Evolutionary conservation across 2,797 vertebrate genomes (phyloP).

Genomic region (Lagodon rhomboides): DNA sequence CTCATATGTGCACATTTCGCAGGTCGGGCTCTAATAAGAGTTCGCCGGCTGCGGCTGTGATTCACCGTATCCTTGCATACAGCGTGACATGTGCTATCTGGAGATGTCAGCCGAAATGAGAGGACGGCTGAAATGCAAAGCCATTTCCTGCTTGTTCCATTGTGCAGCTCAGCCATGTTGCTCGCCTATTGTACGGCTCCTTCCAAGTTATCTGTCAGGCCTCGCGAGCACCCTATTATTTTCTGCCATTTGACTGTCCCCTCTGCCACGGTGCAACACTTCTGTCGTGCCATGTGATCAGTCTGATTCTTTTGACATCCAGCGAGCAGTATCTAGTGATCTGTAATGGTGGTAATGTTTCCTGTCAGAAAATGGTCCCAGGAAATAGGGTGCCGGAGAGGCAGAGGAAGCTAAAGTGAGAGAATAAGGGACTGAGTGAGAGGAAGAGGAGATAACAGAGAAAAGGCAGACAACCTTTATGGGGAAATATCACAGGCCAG

Average conservation of each 20-base stretch:
- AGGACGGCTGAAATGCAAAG: constrained; percentile 74
- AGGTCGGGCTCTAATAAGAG: constrained; percentile 50
- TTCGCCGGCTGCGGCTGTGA: constrained; percentile 48
- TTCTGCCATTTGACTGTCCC: constrained; percentile 83
- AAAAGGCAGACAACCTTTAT: constrained; percentile 62
- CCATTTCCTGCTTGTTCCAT: constrained; percentile 78
- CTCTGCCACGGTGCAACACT: constrained; percentile 73
- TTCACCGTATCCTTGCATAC: constrained; percentile 55
- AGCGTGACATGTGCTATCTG: constrained; percentile 71
- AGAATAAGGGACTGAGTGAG: constrained; percentile 59
- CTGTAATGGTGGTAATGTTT: constrained; percentile 83
- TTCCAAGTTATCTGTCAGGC: constrained; percentile 83
- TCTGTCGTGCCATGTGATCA: constrained; percentile 78
- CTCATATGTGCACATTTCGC: constrained; percentile 49
- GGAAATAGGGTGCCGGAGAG: constrained; percentile 60
- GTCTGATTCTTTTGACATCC: constrained; percentile 81
- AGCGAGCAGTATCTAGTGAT: constrained; percentile 77
- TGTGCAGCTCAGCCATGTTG: constrained; percentile 75
- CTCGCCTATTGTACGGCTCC: constrained; percentile 74
- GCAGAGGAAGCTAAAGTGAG: constrained; percentile 61
- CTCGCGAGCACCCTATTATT: constrained; percentile 80
- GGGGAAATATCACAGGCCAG: constrained; percentile 60
- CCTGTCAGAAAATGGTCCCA: constrained; percentile 77
- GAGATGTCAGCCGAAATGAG: constrained; percentile 76
- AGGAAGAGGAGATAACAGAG: constrained; percentile 59